Evolutionary conservation across 2,888 invertebrate genomes (phyloP), one percentile per base, ranked within the genome.

Genomic region (Eupeodes luniger): DNA sequence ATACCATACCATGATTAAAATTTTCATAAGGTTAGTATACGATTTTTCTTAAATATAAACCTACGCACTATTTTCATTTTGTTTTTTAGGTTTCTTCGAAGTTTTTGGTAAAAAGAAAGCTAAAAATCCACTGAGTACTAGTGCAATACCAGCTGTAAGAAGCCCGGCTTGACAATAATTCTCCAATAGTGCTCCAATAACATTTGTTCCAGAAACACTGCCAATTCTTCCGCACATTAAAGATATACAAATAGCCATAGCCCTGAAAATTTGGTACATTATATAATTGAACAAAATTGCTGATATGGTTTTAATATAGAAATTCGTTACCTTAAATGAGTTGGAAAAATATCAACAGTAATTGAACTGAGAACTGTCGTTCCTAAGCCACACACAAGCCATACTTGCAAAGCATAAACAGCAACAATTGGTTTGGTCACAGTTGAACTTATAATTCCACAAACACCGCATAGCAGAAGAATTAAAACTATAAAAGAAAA

Each of bases 181-280:
- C 36, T 90, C 90, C 62, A 91, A 89, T 59, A 91, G 79, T 10
- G 87, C 77, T 7, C 91, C 91, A 61, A 91, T 53, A 4, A 90
- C 80, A 87, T 90, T 89, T 14, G 89, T 90, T 0, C 90, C 91
- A 4, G 85, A 53, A 9, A 91, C 90, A 64, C 90, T 90, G 19
- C 90, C 90, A 27, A 91, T 88, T 12, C 91, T 89, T 57, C 90
- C 91, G 27, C 89, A 44, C 91, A 91, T 91, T 36, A 91, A 77
- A 4, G 90, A 91, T 75, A 91, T 91, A 49, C 91, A 91, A 67
- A 90, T 89, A 12, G 91, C 91, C 91, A 91, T 91, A 9, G 89
- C 90, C 70, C 90, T 91, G 64, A 57, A 90, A 85, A 80, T 4
- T 78, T 27, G 27, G 27, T 27, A 27, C 27, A 27, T 27, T 27